Evolutionary conservation across 2,888 invertebrate genomes (phyloP).

Genomic region (Sceliomorpha sp.): DNA sequence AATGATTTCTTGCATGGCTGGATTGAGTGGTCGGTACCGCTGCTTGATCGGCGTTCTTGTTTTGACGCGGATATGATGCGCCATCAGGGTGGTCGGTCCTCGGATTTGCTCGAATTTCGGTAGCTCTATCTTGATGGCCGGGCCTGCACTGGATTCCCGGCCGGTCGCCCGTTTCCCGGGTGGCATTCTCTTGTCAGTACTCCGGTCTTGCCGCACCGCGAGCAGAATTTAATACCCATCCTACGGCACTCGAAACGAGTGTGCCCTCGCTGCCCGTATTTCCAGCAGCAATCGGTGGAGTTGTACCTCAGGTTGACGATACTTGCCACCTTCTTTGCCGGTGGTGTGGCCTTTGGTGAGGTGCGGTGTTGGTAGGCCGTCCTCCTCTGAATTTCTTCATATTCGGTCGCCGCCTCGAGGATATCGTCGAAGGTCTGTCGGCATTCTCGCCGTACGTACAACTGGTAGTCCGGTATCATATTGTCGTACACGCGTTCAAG

Average conservation of each 20-base stretch:
- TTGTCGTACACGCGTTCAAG: background rate
- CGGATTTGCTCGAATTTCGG: no score
- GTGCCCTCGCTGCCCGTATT: constrained; percentile 15
- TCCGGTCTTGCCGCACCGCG: constrained; percentile 7
- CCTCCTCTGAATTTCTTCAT: background rate
- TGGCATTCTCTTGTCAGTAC: background rate
- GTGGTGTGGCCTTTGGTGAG: no score
- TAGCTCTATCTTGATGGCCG: no score
- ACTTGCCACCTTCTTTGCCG: no score
- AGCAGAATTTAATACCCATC: constrained; percentile 10
- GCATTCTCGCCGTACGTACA: background rate
- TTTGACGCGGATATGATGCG: no score
- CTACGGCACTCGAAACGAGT: background rate
- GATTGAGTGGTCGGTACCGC: constrained; percentile 5
- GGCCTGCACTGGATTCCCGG: no score
- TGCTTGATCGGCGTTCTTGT: constrained; percentile 15
- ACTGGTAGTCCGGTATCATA: background rate
- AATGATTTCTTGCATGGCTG: constrained; percentile 6
- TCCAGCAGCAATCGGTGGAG: constrained; percentile 8
- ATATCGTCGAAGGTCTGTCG: background rate
- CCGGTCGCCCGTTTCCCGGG: no score
- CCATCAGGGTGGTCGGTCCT: no score
- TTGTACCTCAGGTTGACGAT: background rate
- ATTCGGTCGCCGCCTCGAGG: background rate
- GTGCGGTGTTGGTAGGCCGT: no score